Percentiles rank a stretch among this genome's conserved stretches.
These are phyloP conservation scores for Baryphthengus martii DNA, from an alignment of 2,113 vertebrate species.

Conservation along the genomic window DNA sequence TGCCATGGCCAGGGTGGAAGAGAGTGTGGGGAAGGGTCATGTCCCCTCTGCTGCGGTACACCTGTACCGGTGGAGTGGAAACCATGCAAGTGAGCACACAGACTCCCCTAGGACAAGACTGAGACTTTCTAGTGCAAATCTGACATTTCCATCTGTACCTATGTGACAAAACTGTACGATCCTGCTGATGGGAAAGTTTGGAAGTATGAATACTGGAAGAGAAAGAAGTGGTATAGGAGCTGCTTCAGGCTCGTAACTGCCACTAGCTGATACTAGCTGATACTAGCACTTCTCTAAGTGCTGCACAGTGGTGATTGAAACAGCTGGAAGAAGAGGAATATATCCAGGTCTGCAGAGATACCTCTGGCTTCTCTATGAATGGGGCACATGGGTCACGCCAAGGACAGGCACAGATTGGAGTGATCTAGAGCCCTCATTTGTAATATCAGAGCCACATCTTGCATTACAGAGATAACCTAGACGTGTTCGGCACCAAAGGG, in stretches of 20 bases:
- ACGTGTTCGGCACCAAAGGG: background rate
- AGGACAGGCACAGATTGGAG: background rate
- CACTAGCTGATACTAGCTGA: no score
- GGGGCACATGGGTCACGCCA: background rate
- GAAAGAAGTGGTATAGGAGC: background rate
- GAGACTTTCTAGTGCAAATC: background rate
- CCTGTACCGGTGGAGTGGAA: fast-evolving
- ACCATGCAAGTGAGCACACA: background rate
- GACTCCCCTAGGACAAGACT: background rate
- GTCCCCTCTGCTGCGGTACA: fast-evolving
- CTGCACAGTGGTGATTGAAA: background rate
- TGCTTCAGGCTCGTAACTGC: no score
- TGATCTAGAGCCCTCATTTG: background rate
- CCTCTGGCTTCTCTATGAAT: background rate
- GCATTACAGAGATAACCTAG: background rate
- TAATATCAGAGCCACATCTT: background rate
- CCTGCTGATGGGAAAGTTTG: background rate
- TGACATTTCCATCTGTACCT: background rate
- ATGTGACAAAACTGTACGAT: background rate
- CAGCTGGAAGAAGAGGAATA: background rate
- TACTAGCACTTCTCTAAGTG: background rate
- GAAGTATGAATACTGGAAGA: background rate
- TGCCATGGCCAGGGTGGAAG: background rate
- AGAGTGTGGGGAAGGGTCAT: background rate
- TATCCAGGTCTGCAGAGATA: background rate